phyloP scores from a whole-genome alignment of 2,113 vertebrate genomes.

The Oncorhynchus mykiss region DNA sequence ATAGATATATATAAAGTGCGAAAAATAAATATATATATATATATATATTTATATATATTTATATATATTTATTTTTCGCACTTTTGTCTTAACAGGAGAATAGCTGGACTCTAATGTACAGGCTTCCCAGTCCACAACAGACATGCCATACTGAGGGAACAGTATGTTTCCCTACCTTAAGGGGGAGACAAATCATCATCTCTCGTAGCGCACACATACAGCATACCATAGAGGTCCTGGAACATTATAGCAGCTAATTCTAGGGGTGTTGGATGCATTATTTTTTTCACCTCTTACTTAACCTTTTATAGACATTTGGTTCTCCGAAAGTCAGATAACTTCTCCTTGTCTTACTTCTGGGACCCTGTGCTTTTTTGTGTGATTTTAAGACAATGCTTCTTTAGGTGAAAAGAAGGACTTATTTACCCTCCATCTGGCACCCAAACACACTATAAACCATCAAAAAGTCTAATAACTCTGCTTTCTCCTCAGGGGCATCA shows the following conservation, averaged over 20 bases:
- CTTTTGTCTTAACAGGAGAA: too few relatives aligned
- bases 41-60: too few relatives aligned
- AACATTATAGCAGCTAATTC: not conserved
- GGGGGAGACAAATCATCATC: slow-evolving; percentile 70
- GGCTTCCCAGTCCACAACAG: too few relatives aligned
- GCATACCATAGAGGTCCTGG: not conserved
- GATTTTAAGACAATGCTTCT: too few relatives aligned
- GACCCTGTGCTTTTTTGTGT: too few relatives aligned
- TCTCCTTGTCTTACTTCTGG: not conserved
- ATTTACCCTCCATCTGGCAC: not conserved
- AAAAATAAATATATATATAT: too few relatives aligned
- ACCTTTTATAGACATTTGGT: not conserved
- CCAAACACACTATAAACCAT: not conserved
- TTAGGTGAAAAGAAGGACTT: not conserved
- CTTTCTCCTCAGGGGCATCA: not conserved
- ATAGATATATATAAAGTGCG: too few relatives aligned
- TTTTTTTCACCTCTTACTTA: not conserved
- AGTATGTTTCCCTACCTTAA: slow-evolving; percentile 65
- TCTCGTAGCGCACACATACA: slow-evolving; percentile 17
- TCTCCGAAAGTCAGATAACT: not conserved
- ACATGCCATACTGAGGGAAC: slow-evolving; percentile 15
- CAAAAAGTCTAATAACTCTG: not conserved
- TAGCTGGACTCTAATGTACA: too few relatives aligned
- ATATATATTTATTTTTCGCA: too few relatives aligned
- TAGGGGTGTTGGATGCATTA: too few relatives aligned